phyloP scores from a whole-genome alignment of 2,888 invertebrate species.

The Strigamia transsilvanica region DNA sequence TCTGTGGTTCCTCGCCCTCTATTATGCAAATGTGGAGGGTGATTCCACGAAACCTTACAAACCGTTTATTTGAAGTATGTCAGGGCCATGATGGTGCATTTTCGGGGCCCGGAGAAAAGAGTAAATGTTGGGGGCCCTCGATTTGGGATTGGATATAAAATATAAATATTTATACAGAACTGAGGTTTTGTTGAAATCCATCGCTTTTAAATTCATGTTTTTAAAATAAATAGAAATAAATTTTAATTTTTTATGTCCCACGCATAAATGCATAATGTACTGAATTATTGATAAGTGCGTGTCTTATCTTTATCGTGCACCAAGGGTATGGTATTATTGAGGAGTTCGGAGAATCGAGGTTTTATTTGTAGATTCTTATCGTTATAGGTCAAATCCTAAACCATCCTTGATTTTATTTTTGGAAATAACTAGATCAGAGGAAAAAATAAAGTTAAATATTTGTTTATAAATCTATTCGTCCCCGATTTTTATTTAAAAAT shows the following conservation, averaged over 20 bases:
- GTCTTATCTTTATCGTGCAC: background rate
- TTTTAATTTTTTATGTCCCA: background rate
- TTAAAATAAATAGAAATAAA: background rate
- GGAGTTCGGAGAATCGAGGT: background rate
- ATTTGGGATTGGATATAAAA: no score
- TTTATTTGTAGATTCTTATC: background rate
- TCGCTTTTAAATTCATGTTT: background rate
- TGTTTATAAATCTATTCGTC: background rate
- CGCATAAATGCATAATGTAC: background rate
- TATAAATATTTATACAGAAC: no score
- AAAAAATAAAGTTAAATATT: background rate
- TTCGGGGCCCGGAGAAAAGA: no score
- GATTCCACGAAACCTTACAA: no score
- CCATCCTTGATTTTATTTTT: background rate
- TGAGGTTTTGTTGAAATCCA: no score
- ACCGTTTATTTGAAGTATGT: no score
- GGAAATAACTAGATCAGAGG: background rate
- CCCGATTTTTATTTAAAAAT: background rate
- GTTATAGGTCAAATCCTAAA: background rate
- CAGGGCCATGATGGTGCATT: no score
- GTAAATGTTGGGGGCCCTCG: no score
- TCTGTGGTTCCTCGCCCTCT: no score
- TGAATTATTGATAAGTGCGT: background rate
- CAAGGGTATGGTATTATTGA: constrained; percentile 2
- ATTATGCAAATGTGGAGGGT: no score